Conservation (phyloP, 1,140 invertebrate species). For the Zaprionus inermis region DNA sequence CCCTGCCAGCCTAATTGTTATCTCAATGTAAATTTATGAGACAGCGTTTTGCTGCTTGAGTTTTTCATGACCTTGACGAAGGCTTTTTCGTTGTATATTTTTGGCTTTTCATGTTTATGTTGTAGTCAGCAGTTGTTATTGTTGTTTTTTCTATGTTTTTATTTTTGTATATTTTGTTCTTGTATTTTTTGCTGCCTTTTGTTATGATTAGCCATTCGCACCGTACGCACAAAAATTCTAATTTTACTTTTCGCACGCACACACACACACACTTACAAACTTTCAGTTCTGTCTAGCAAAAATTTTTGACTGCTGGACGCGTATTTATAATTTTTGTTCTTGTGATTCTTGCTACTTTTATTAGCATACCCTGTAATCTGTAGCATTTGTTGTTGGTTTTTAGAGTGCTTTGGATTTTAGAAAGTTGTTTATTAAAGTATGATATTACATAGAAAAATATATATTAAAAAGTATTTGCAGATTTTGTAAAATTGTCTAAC, state of each 20-base stretch:
- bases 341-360: conserved; percentile 39
- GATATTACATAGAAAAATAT: neutral
- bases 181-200: conserved; percentile 49
- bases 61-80: conserved; percentile 54
- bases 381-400: neutral
- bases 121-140: conserved; percentile 24
- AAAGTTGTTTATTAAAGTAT: neutral
- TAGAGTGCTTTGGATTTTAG: neutral
- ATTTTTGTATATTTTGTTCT: conserved; percentile 32
- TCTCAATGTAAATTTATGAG: conserved; percentile 38
- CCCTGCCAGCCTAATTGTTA: conserved; percentile 15
- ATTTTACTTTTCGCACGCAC: conserved; percentile 72
- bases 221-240: conserved; percentile 78
- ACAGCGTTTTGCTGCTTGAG: conserved; percentile 31
- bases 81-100: conserved; percentile 48
- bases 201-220: conserved; percentile 80
- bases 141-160: conserved; percentile 45
- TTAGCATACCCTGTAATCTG: conserved; percentile 4
- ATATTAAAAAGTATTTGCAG: neutral
- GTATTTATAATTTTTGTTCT: conserved; percentile 56
- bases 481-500: neutral
- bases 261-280: conserved; percentile 12
- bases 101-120: conserved; percentile 39
- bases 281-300: conserved; percentile 27
- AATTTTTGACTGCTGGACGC: conserved; percentile 45